Evolutionary conservation across 1,140 invertebrate genomes (phyloP), one percentile per base, ranked within the genome.

Genomic region (Muscidifurax raptorellus): DNA sequence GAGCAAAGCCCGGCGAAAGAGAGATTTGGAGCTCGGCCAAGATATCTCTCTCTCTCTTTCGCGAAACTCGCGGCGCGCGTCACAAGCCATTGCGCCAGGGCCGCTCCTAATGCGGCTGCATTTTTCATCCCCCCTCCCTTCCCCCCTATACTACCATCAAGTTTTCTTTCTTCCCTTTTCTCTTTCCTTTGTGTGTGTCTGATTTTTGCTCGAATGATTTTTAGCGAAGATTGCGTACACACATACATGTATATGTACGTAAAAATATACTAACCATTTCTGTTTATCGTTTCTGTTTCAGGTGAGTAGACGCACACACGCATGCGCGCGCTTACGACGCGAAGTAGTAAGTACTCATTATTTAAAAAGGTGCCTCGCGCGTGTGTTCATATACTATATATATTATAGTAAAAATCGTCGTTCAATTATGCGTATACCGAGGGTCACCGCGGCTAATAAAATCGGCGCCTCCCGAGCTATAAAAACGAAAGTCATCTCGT

Each of bases 71-170:
- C 69, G 22, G 76, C 22, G 32, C 82, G 52, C 67, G 83, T 84
- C 77, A 84, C 83, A 74, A 84, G 28, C 83, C 83, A 84, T 84
- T 84, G 83, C 76, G 69, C 82, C 66, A 64, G 52, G 74, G 5
- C 64, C 30, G 66, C 32, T 77, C 81, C 64, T 83, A 83, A 83
- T 83, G 75, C 72, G 52, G 52, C 52, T 59, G 52, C 52, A 59
- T 59, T 59, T 59, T 18, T 59, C 52, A 22, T 59, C 52, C 52
- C 52, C 52, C 44, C 13, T 5, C 44, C 44, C 44, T 13, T 18
- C 15, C 15, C 10, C 44, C 13, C 22, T 59, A n/a, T 18, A 7
- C 52, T 59, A 22, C 18, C 52, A n/a, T 59, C 6, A 4, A 59
- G 22, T 59, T n/a, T 59, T 59, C 52, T 59, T 59, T 59, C 52